phyloP scores from a whole-genome alignment of 2,797 vertebrate species.

The Oceanodroma leucorhoa region DNA sequence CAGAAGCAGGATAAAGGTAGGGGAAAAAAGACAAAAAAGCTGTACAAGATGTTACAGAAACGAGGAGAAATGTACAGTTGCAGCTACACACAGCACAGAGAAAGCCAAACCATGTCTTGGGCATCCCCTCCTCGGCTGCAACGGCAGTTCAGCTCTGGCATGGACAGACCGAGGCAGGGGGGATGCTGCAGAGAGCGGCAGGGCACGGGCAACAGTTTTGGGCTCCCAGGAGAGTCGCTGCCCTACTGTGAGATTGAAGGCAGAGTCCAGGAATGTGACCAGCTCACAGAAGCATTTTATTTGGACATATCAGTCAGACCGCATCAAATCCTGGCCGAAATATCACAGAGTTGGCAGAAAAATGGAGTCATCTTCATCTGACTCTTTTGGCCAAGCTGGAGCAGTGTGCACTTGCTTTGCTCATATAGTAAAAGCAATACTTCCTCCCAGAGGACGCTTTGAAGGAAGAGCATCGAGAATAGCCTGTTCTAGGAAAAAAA shows the following conservation, averaged over 20 bases:
- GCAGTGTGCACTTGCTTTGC: not conserved
- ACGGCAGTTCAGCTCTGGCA: not conserved
- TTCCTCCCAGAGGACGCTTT: not conserved
- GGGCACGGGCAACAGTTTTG: not conserved
- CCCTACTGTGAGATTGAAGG: not conserved
- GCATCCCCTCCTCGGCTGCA: not conserved
- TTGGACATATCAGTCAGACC: not conserved
- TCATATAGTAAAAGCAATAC: not conserved
- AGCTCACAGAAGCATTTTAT: not conserved
- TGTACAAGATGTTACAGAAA: not conserved
- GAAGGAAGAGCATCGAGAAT: not conserved
- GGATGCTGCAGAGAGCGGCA: not conserved
- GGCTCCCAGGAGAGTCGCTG: not conserved
- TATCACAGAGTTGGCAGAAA: not conserved
- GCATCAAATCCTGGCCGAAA: not conserved
- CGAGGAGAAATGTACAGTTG: not conserved
- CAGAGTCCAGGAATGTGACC: not conserved
- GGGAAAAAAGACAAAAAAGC: not conserved
- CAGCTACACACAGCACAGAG: not conserved
- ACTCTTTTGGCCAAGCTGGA: not conserved
- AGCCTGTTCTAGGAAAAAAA: not conserved
- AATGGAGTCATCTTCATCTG: not conserved
- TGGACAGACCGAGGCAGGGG: rapidly evolving
- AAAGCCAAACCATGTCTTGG: not conserved
- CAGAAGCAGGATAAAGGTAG: not conserved